phyloP scores from a whole-genome alignment of 1,140 invertebrate genomes.

The Stratiolaelaps scimitus region DNA sequence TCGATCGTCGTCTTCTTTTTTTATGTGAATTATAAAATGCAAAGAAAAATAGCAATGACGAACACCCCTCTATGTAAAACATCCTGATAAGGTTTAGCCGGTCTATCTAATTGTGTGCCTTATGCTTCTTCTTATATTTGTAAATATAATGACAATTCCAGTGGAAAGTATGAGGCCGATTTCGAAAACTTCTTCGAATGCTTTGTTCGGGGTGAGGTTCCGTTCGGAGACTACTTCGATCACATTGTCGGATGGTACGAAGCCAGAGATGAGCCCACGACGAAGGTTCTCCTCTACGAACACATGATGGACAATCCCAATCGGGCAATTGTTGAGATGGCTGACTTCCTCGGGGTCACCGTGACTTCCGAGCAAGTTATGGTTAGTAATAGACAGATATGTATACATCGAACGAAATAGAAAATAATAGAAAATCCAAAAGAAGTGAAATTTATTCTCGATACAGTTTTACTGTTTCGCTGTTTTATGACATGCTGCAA shows the following conservation, averaged over 20 bases:
- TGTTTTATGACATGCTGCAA: no score
- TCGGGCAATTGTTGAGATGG: neutral
- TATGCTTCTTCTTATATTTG: no score
- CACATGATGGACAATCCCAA: neutral
- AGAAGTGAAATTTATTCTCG: no score
- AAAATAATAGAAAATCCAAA: no score
- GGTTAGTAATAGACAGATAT: neutral
- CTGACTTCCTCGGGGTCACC: neutral
- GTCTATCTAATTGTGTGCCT: no score
- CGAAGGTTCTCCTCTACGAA: conserved; percentile 23
- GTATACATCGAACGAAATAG: neutral
- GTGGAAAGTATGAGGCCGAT: conserved; percentile 9
- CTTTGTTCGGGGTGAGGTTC: conserved; percentile 32
- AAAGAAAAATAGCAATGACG: no score
- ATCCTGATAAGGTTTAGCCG: no score
- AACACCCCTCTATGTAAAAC: no score
- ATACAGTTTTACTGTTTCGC: no score
- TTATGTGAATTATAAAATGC: no score
- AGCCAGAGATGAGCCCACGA: conserved; percentile 2
- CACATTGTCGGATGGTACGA: conserved; percentile 32
- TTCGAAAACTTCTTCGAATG: conserved; percentile 24
- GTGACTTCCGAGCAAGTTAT: neutral
- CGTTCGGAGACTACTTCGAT: conserved; percentile 33
- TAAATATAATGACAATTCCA: neutral
- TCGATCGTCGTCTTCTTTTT: no score